phyloP scores from a whole-genome alignment of 2,888 invertebrate genomes.

The Gastrophysa polygoni region DNA sequence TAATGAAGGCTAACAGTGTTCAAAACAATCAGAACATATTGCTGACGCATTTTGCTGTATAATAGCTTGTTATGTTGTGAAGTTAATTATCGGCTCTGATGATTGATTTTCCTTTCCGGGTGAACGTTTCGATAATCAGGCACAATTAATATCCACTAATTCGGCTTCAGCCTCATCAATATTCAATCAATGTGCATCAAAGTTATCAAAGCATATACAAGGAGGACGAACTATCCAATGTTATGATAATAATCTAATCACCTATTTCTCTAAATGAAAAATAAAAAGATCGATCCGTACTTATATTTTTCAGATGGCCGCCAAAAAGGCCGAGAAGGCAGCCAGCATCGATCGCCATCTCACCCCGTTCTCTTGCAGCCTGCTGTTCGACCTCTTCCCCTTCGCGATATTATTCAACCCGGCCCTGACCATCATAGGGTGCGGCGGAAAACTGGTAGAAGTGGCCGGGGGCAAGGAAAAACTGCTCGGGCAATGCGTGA shows the following conservation, averaged over 20 bases:
- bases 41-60: not conserved
- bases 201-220: too few species aligned
- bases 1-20: too few species aligned
- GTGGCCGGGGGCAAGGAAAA: conserved; percentile 63
- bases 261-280: too few species aligned
- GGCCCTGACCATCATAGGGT: conserved; percentile 75
- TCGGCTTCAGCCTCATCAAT: not conserved
- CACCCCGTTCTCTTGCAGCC: conserved; percentile 70
- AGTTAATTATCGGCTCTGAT: not conserved
- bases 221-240: not conserved
- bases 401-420: conserved; percentile 83
- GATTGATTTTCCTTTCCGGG: not conserved
- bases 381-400: conserved; percentile 83
- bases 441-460: conserved; percentile 78
- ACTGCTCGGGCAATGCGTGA: conserved; percentile 71
- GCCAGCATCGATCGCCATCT: conserved; percentile 55
- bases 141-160: not conserved
- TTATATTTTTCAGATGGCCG: conserved; percentile 44
- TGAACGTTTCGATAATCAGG: not conserved
- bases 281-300: too few species aligned
- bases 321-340: conserved; percentile 48
- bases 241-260: too few species aligned
- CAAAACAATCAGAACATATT: not conserved
- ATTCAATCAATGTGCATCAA: not conserved
- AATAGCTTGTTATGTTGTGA: not conserved